Base-by-base conservation (phyloP, 2,797 vertebrate species). In the Enteromius argenteus region DNA sequence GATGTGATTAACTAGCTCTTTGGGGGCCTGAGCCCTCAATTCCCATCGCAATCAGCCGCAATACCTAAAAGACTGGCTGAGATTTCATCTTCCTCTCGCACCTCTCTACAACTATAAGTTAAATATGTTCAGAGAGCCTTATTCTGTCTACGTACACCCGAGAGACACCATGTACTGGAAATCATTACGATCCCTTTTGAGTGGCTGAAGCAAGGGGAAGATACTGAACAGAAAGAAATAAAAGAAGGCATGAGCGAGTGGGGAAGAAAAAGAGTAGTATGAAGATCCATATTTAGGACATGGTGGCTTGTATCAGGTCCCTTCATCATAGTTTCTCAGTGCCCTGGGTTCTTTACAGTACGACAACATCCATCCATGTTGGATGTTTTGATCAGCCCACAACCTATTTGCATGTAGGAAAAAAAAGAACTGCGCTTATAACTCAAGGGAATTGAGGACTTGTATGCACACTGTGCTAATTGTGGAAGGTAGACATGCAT, bases 241-340 rank as follows among this genome's bases (percentile, higher is more conserved):
- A 66, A 82, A 21, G 21, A 56, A 49, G 51, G 11, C 2, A 23
- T 23, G 60, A 35, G 51, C 8, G 49, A 58, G 17, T 56, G 23
- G 7, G 10, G 19, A 27, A 71, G 46, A 46, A 35, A 72, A 73
- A 74, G 17, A 27, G 44, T 66, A 30, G 23, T n/a, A 35, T 81
- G 42, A 42, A 83, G 88, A 88, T 86, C 81, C 77, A 73, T 87
- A 81, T 71, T 84, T 80, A 15, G 73, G 82, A 69, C 79, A 81
- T 74, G 69, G 78, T 62, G 80, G 84, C 85, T 42, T 23, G 66
- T 87, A 81, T 86, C 5, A 44, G 79, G 53, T 87, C 80, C 77
- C 86, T 85, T 90, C 71, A 84, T 85, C 21, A 73, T 68, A 81
- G 56, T 19, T 21, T 27, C 14, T 49, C 15, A 27, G 11, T 49